Percentiles rank a stretch among this genome's conserved stretches.
phyloP scores from a whole-genome alignment of 1,140 invertebrate genomes.

The Rhynchophorus ferrugineus region DNA sequence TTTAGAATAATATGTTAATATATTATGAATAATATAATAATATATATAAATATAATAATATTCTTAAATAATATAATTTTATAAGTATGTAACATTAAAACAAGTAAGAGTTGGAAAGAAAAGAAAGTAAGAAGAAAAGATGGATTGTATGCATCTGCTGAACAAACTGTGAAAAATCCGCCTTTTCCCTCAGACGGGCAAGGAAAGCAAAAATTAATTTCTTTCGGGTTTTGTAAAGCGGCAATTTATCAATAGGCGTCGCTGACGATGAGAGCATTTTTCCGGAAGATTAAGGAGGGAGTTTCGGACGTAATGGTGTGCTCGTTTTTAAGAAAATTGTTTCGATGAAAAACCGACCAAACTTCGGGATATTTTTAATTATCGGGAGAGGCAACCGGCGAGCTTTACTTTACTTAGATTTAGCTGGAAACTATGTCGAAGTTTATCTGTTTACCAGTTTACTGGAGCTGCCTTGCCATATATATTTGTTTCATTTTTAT shows the following conservation, averaged over 20 bases:
- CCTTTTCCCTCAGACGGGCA: background rate
- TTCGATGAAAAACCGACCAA: background rate
- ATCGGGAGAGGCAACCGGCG: background rate
- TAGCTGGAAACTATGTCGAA: too few species aligned
- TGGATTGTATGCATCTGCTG: background rate
- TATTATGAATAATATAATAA: too few species aligned
- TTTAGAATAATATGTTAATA: too few species aligned
- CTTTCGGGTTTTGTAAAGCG: background rate
- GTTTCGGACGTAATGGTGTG: background rate
- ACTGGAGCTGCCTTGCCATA: too few species aligned
- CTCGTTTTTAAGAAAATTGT: background rate
- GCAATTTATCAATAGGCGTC: background rate
- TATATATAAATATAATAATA: too few species aligned
- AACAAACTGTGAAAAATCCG: background rate
- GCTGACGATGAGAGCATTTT: background rate
- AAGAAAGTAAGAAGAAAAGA: too few species aligned
- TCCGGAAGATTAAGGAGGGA: background rate
- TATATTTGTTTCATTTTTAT: too few species aligned
- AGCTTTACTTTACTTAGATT: too few species aligned
- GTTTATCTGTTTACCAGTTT: too few species aligned
- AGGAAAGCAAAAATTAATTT: background rate
- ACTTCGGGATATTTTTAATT: background rate
- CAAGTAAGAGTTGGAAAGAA: too few species aligned
- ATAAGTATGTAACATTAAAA: too few species aligned
- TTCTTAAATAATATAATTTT: too few species aligned